A percentile compares a stretch with the other conserved stretches of the same genome.
Conservation (phyloP, 1,140 invertebrate species). For the Neodiprion virginianus region DNA sequence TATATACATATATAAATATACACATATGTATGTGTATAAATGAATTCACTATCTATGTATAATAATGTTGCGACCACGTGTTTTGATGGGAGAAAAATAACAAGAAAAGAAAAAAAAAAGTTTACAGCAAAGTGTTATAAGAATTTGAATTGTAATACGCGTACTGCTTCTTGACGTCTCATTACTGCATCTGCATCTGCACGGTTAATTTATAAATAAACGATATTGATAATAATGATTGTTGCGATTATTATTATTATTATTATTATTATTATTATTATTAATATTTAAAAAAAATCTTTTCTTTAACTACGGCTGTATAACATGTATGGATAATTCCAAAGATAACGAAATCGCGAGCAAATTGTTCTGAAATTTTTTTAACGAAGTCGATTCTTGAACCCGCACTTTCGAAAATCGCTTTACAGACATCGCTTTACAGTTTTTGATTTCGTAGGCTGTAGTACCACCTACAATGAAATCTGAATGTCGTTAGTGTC, state of each 20-base stretch:
- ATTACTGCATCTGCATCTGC: slow-evolving; percentile 63
- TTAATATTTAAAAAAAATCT: neutral
- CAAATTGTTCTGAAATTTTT: too few relatives aligned
- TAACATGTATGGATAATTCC: too few relatives aligned
- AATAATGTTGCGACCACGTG: slow-evolving; percentile 49
- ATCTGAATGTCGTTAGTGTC: too few relatives aligned
- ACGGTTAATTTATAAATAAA: slow-evolving; percentile 65
- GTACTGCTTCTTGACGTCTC: slow-evolving; percentile 62
- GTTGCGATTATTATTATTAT: neutral
- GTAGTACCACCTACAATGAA: too few relatives aligned
- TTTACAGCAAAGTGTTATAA: slow-evolving; percentile 48
- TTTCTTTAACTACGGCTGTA: too few relatives aligned
- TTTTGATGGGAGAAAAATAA: slow-evolving; percentile 43
- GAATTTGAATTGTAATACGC: slow-evolving; percentile 60
- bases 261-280: neutral
- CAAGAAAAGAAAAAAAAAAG: slow-evolving; percentile 25
- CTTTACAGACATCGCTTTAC: too few relatives aligned
- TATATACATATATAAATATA: slow-evolving; percentile 40
- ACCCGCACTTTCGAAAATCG: too few relatives aligned
- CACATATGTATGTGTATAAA: slow-evolving; percentile 42
- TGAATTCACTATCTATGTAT: slow-evolving; percentile 55
- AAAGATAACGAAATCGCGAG: too few relatives aligned
- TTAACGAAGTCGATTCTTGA: too few relatives aligned
- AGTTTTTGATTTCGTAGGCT: too few relatives aligned
- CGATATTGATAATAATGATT: slow-evolving; percentile 46